Conservation (phyloP, 2,113 vertebrate species). For the Sapajus apella region DNA sequence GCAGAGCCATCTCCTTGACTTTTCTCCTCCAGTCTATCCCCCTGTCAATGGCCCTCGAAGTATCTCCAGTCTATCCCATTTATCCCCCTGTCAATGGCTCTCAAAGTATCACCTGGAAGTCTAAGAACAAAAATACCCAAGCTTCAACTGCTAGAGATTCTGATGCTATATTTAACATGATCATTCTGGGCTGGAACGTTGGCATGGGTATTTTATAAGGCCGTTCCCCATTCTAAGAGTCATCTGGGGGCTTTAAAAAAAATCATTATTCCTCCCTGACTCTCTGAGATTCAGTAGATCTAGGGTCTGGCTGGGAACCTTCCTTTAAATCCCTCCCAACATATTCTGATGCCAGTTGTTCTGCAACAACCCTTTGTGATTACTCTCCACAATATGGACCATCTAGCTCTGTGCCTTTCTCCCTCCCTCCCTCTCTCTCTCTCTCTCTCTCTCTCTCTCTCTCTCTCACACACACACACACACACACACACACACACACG, state of each 20-base stretch:
- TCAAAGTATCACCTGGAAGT: constrained; percentile 3
- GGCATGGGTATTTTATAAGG: background rate
- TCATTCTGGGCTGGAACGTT: background rate
- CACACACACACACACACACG: background rate
- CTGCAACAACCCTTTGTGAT: background rate
- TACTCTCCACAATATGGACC: background rate
- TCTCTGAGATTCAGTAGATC: background rate
- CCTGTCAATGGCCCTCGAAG: background rate
- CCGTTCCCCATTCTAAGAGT: background rate
- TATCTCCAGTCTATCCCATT: background rate
- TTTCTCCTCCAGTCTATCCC: background rate
- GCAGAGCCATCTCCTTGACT: background rate
- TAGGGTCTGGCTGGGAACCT: background rate
- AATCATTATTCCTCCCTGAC: background rate
- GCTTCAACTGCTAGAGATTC: background rate
- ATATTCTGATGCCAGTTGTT: background rate
- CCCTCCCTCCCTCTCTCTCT: no score
- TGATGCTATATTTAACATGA: background rate
- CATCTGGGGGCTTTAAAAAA: background rate
- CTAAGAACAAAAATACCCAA: background rate
- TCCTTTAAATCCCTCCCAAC: background rate
- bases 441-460: background rate
- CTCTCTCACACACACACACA: background rate
- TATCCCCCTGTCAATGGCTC: background rate
- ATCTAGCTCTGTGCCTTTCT: background rate